Evolutionary conservation across 1,140 invertebrate genomes (phyloP), one percentile per base, ranked within the genome.

Genomic region (Drosophila mayri): DNA sequence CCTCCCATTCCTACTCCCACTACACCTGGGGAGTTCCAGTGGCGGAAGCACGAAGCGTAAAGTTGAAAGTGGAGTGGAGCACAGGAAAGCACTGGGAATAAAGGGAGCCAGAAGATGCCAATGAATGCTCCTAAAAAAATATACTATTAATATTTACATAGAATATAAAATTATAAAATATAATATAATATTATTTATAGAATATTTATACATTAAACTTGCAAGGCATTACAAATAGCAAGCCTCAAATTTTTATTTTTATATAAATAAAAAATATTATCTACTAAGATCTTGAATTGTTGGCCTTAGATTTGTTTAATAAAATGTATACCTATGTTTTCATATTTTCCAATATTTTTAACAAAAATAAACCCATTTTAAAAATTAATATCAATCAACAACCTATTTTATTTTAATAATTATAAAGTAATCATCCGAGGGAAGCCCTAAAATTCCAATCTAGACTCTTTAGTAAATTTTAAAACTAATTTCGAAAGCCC

Each of bases 41-140:
- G 54, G 65, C 66, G 61, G 76, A 83, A 61, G 54, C 81, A 76
- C 59, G 44, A 46, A 76, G 81, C 74, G 75, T 80, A 78, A 65
- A 85, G 81, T 86, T 86, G 78, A 84, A 84, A 86, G 81, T 86
- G 81, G 73, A 85, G 73, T 78, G 58, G 37, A 73, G 58, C 40
- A 28, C 10, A 28, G 12, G 11, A 9, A 16, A 47, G 9, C 68
- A 74, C 38, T 52, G 38, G 3, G 22, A 66, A 11, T 12, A 52
- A 22, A 54, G 22, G 16, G 2, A 2, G 6, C 0, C 1, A 14
- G 0, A 61, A 10, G 8, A 1, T 43, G 3, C 0, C 0, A 38
- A 11, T 2, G 1, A 9, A 35, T 0, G 1, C 3, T 20, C 4
- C 0, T 2, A 6, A 37, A 14, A 54, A 18, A n/a, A 16, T 16